Evolutionary conservation across 2,888 invertebrate genomes (phyloP).

Genomic region (Chymomyza procnemis): DNA sequence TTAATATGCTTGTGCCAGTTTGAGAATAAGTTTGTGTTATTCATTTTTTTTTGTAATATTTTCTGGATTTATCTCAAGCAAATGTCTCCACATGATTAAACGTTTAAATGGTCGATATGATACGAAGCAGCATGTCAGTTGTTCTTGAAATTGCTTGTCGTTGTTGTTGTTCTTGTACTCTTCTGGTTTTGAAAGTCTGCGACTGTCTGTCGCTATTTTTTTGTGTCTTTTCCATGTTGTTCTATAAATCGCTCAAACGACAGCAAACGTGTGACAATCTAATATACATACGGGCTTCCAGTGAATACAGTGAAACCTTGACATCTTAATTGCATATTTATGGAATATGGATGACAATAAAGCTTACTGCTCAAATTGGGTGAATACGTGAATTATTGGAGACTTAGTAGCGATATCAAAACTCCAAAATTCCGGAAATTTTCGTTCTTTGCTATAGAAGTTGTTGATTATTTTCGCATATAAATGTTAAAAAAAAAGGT

Average conservation of each 20-base stretch:
- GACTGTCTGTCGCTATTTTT: conserved; percentile 35
- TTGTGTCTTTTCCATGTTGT: conserved; percentile 21
- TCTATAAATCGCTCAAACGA: conserved; percentile 41
- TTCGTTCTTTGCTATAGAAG: too few species aligned
- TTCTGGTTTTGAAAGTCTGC: conserved; percentile 36
- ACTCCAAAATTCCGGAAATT: too few species aligned
- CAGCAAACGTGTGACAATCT: conserved; percentile 26
- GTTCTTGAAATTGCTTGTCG: conserved; percentile 24
- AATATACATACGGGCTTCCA: conserved; percentile 21
- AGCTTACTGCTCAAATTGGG: background rate
- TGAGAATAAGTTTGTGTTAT: background rate
- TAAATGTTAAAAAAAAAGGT: too few species aligned
- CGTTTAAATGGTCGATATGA: conserved; percentile 68
- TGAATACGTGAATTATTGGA: background rate
- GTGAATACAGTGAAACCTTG: background rate
- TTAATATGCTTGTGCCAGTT: background rate
- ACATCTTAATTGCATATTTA: background rate
- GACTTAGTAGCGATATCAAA: too few species aligned
- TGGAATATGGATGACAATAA: background rate
- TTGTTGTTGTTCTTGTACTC: conserved; percentile 42
- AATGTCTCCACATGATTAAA: conserved; percentile 70
- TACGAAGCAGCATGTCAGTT: conserved; percentile 45
- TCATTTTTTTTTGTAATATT: background rate
- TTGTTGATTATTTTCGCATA: too few species aligned
- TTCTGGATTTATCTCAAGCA: conserved; percentile 54